Conservation (phyloP, 2,888 invertebrate species). For the Agrotis puta region DNA sequence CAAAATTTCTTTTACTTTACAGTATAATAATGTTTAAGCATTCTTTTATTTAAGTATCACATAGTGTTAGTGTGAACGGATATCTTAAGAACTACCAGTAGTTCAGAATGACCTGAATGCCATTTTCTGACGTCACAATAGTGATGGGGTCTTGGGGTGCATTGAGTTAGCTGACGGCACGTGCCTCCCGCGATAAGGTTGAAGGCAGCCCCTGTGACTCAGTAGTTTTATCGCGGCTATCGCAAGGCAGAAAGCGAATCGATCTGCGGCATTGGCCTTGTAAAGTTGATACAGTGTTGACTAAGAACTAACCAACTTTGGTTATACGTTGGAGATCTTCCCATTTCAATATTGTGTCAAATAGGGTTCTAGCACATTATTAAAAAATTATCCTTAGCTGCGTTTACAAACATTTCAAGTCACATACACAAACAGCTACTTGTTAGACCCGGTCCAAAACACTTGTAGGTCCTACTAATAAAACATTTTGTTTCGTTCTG, state of each 20-base stretch:
- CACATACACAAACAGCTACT: too few species aligned
- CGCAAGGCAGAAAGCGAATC: constrained; percentile 46
- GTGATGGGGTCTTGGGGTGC: constrained; percentile 50
- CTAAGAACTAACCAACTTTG: constrained; percentile 11
- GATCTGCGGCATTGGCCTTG: constrained; percentile 69
- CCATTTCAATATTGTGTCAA: too few species aligned
- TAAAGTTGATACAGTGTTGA: constrained; percentile 40
- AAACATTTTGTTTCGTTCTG: too few species aligned
- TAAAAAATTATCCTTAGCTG: too few species aligned
- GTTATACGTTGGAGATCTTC: neutral
- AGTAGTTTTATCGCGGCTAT: constrained; percentile 59
- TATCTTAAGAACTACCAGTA: neutral
- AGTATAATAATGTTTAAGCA: too few species aligned
- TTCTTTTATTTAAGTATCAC: too few species aligned
- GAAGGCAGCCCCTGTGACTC: constrained; percentile 54
- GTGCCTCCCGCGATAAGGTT: constrained; percentile 68
- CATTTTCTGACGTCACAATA: constrained; percentile 47
- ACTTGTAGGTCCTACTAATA: too few species aligned
- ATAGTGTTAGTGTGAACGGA: too few species aligned
- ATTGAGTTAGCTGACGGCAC: constrained; percentile 61
- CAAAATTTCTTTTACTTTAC: too few species aligned
- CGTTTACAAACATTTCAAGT: too few species aligned
- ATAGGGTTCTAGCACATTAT: too few species aligned
- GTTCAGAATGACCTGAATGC: constrained; percentile 48
- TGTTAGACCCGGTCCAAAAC: too few species aligned